phyloP scores from a whole-genome alignment of 2,113 vertebrate species.

The Microcebus griseorufus region DNA sequence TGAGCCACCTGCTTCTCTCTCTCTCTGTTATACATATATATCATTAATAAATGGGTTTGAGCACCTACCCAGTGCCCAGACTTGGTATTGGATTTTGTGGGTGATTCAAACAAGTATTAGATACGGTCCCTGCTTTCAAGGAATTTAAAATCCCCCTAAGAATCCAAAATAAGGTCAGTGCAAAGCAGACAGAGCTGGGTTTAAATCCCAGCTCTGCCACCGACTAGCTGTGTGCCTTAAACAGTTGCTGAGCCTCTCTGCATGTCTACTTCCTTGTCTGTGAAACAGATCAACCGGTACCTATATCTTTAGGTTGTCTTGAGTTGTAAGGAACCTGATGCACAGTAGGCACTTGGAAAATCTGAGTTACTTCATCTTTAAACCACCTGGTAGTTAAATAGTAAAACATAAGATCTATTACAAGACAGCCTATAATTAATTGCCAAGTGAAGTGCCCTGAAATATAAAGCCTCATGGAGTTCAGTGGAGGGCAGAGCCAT shows the following conservation, averaged over 20 bases:
- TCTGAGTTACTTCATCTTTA: neutral
- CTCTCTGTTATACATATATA: no score
- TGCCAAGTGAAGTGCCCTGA: neutral
- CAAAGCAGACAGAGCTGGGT: neutral
- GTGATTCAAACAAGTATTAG: neutral
- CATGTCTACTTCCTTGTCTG: neutral
- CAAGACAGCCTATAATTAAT: neutral
- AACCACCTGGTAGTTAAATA: conserved; percentile 43
- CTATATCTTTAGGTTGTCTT: neutral
- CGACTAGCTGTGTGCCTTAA: neutral
- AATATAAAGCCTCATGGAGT: neutral
- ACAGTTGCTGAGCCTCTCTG: neutral
- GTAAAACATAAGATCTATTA: neutral
- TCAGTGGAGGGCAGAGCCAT: neutral
- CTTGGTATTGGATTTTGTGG: neutral
- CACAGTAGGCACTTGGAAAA: neutral
- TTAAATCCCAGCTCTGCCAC: neutral
- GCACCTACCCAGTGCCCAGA: neutral
- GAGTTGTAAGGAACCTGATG: neutral
- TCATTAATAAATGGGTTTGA: neutral
- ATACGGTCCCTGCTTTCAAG: neutral
- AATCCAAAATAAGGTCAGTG: neutral
- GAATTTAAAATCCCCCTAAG: neutral
- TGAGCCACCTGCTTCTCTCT: neutral
- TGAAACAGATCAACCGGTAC: neutral